Percentiles rank a stretch among this genome's conserved stretches.
Conservation (phyloP, 2,888 invertebrate species). For the Ganaspis brasiliensis region DNA sequence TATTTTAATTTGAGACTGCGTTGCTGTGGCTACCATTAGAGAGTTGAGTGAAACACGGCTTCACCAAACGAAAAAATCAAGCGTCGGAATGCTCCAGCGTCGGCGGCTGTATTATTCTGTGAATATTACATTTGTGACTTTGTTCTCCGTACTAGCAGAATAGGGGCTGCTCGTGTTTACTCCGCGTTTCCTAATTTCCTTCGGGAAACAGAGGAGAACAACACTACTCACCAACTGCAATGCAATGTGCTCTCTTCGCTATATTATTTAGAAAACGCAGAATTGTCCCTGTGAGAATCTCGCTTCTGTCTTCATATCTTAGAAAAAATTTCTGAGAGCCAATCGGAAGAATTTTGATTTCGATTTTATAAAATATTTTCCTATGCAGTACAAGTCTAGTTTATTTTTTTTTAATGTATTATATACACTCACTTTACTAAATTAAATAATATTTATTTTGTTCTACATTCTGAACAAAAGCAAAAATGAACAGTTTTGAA, state of each 20-base stretch:
- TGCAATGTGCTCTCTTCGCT: conserved; percentile 66
- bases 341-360: neutral
- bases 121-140: conserved; percentile 80
- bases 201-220: conserved; percentile 78
- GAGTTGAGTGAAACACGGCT: conserved; percentile 47
- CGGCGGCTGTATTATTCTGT: conserved; percentile 75
- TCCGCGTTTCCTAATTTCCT: conserved; percentile 79
- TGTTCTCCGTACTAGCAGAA: conserved; percentile 60
- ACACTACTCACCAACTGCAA: conserved; percentile 74
- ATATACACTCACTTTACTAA: too few species aligned
- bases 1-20: conserved; percentile 58
- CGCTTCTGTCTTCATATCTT: conserved; percentile 57
- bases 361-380: neutral
- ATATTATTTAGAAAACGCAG: conserved; percentile 71
- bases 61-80: conserved; percentile 29
- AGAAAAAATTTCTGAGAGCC: neutral
- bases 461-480: too few species aligned
- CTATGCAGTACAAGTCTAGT: too few species aligned
- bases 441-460: too few species aligned
- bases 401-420: too few species aligned
- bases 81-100: conserved; percentile 50
- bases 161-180: conserved; percentile 66
- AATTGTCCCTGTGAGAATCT: conserved; percentile 61
- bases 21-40: conserved; percentile 60
- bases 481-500: too few species aligned